Evolutionary conservation across 53 echinoderm and acorn worm genomes (phyloP).

Genomic region (Echinometra lucunter): DNA sequence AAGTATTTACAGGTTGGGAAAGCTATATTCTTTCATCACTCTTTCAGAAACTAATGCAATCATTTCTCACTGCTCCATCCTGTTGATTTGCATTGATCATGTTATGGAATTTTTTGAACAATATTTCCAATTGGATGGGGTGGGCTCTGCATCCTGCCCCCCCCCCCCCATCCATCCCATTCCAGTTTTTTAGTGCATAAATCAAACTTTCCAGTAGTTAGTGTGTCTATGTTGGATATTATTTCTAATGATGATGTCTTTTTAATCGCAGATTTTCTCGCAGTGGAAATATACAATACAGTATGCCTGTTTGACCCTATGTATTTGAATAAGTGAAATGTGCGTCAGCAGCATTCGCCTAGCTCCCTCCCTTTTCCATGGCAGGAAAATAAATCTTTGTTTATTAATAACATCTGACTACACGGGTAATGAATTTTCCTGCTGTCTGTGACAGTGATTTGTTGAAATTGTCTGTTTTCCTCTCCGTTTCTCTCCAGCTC

Average conservation of each 20-base stretch:
- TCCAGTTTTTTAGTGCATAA: too few species aligned
- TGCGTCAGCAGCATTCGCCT: neutral
- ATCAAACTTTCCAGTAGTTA: neutral
- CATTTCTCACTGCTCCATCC: neutral
- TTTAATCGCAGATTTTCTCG: neutral
- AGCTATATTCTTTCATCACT: neutral
- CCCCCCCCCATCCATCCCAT: too few species aligned
- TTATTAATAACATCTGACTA: constrained; percentile 46
- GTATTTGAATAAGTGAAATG: neutral
- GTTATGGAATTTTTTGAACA: neutral
- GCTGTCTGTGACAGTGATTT: constrained; percentile 36
- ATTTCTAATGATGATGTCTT: neutral
- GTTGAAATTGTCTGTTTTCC: constrained; percentile 30
- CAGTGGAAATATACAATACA: neutral
- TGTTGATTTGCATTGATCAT: neutral
- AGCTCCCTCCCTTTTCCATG: neutral
- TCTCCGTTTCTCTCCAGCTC: too few species aligned
- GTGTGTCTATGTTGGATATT: neutral
- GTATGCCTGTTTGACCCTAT: neutral
- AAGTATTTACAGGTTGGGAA: neutral
- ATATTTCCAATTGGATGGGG: neutral
- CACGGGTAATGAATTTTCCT: constrained; percentile 35
- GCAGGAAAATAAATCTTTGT: constrained; percentile 58
- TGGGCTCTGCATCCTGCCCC: neutral
- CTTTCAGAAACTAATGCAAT: constrained; percentile 21